These are phyloP conservation scores for Anarsia innoxiella DNA, from an alignment of 2,888 invertebrate genomes.

Conservation along the genomic window DNA sequence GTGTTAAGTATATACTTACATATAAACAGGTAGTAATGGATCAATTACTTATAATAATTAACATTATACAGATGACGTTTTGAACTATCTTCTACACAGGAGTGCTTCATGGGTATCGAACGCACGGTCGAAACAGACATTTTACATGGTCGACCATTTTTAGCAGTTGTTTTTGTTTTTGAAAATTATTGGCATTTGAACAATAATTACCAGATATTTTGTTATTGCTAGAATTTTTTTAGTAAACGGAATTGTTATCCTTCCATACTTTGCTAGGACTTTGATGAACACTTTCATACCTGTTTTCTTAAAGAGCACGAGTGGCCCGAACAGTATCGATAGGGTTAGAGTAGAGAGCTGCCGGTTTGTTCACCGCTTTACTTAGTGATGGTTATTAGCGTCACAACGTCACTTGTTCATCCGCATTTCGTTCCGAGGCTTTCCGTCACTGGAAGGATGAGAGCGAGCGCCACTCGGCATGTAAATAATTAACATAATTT, in stretches of 20 bases:
- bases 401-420: constrained; percentile 14
- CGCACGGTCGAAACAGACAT: neutral
- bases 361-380: constrained; percentile 23
- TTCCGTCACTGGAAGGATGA: constrained; percentile 2
- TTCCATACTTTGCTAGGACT: too few species aligned
- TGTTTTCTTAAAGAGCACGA: constrained; percentile 23
- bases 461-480: constrained; percentile 16
- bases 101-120: too few species aligned
- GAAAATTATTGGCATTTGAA: too few species aligned
- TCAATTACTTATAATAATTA: too few species aligned
- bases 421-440: constrained; percentile 15
- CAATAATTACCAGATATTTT: too few species aligned
- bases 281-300: constrained; percentile 13
- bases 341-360: constrained; percentile 25
- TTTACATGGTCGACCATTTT: neutral
- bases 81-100: neutral
- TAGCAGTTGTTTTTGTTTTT: too few species aligned
- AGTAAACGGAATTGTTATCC: too few species aligned
- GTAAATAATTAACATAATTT: constrained; percentile 59
- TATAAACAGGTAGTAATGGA: too few species aligned
- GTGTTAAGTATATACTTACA: too few species aligned
- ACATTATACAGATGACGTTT: too few species aligned
- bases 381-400: too few species aligned
- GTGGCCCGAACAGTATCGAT: constrained; percentile 30
- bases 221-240: too few species aligned